Conservation (phyloP, 2,113 vertebrate species). For the Phalacrocorax aristotelis region DNA sequence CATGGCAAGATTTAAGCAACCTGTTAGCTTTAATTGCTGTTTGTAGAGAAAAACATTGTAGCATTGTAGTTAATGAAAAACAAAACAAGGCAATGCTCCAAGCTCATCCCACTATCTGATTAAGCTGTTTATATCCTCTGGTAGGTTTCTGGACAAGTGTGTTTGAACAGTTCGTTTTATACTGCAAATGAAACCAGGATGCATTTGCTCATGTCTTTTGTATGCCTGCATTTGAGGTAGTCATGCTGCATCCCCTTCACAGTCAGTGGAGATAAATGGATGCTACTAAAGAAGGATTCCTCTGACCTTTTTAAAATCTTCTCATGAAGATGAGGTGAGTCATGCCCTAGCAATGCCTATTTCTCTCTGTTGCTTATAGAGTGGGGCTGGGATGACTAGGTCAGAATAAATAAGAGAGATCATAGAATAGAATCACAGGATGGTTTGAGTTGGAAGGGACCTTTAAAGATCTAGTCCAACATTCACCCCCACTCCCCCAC, state of each 20-base stretch:
- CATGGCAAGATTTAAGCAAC: neutral
- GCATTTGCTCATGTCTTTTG: neutral
- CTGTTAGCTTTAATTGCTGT: neutral
- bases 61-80: neutral
- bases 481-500: rapidly evolving
- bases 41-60: neutral
- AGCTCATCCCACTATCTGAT: neutral
- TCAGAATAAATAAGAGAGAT: neutral
- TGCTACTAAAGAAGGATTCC: neutral
- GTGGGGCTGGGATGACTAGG: neutral
- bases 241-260: neutral
- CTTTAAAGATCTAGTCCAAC: neutral
- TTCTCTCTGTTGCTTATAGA: neutral
- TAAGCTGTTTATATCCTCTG: neutral
- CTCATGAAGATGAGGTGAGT: neutral
- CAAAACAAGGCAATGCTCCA: neutral
- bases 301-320: conserved; percentile 18
- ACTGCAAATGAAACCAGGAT: neutral
- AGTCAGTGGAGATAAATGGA: neutral
- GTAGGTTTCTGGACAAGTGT: neutral
- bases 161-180: neutral
- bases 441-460: neutral
- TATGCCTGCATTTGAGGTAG: neutral
- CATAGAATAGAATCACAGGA: neutral
- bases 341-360: neutral